A percentile compares a stretch with the other conserved stretches of the same genome.
phyloP scores from a whole-genome alignment of 2,888 invertebrate species.

The Allolobophora icterica region DNA sequence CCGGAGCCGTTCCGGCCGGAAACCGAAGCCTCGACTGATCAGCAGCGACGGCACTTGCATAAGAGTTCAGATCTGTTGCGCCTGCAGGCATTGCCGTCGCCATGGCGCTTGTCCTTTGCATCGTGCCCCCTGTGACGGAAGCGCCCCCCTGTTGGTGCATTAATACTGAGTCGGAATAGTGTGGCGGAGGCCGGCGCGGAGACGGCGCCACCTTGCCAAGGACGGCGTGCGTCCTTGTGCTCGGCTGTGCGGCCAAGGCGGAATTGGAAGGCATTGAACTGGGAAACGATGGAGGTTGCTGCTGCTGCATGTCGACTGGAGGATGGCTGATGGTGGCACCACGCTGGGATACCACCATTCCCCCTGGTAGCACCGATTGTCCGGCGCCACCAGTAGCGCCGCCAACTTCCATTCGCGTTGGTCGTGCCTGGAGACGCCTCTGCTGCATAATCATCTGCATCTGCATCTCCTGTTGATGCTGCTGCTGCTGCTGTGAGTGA shows the following conservation, averaged over 20 bases:
- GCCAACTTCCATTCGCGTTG: constrained; percentile 64
- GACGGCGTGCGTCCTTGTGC: constrained; percentile 29
- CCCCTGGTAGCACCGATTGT: not conserved
- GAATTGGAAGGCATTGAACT: constrained; percentile 25
- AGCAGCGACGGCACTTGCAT: not conserved
- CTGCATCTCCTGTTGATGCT: constrained; percentile 40
- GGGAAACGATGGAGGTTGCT: not conserved
- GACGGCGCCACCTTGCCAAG: constrained; percentile 17
- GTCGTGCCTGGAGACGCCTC: constrained; percentile 62
- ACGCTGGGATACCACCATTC: not conserved
- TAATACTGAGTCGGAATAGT: constrained; percentile 33
- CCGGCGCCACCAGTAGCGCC: constrained; percentile 63
- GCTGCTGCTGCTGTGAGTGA: constrained; percentile 38
- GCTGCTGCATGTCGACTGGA: not conserved
- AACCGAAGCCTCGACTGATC: constrained; percentile 26
- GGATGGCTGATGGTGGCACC: constrained; percentile 8
- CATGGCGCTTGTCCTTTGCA: constrained; percentile 20
- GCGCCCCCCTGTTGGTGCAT: constrained; percentile 24
- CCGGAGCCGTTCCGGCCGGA: not conserved
- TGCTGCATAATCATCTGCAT: constrained; percentile 56
- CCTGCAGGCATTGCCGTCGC: not conserved
- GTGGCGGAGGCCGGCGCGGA: constrained; percentile 25
- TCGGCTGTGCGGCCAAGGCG: constrained; percentile 19
- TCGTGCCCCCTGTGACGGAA: not conserved
- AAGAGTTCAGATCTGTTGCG: constrained; percentile 28